These are phyloP conservation scores for Mesochorus sp. DNA, from an alignment of 2,888 invertebrate species.

Conservation along the genomic window DNA sequence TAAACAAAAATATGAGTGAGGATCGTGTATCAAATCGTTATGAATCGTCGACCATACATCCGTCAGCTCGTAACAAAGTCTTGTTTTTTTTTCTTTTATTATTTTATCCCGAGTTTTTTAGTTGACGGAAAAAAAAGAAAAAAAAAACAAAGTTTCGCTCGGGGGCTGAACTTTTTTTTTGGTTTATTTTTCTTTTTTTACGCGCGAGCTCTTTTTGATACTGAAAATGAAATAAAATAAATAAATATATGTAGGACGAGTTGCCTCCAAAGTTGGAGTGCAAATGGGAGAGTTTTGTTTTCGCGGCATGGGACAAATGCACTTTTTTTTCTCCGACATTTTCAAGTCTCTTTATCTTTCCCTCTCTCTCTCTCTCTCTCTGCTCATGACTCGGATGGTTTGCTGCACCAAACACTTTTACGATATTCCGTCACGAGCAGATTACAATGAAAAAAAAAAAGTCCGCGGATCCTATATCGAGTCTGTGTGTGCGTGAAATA, in stretches of 20 bases:
- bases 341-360: too few relatives aligned
- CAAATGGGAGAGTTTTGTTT: conserved; percentile 32
- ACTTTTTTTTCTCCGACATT: conserved; percentile 16
- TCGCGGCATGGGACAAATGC: conserved; percentile 9
- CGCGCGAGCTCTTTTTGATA: too few relatives aligned
- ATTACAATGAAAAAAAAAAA: conserved; percentile 23
- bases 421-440: conserved; percentile 39
- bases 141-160: too few relatives aligned
- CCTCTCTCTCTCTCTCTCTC: too few relatives aligned
- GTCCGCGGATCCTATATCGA: background rate
- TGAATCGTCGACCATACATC: too few relatives aligned
- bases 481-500: conserved; percentile 14
- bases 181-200: background rate
- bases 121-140: too few relatives aligned
- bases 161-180: background rate
- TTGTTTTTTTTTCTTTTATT: too few relatives aligned
- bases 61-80: too few relatives aligned
- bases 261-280: background rate
- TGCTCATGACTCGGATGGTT: conserved; percentile 22
- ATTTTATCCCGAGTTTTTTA: too few relatives aligned
- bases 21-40: too few relatives aligned
- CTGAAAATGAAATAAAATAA: background rate
- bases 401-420: conserved; percentile 34
- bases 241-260: background rate
- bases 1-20: too few relatives aligned